phyloP scores from a whole-genome alignment of 2,113 vertebrate species.

The Pardalotus punctatus region DNA sequence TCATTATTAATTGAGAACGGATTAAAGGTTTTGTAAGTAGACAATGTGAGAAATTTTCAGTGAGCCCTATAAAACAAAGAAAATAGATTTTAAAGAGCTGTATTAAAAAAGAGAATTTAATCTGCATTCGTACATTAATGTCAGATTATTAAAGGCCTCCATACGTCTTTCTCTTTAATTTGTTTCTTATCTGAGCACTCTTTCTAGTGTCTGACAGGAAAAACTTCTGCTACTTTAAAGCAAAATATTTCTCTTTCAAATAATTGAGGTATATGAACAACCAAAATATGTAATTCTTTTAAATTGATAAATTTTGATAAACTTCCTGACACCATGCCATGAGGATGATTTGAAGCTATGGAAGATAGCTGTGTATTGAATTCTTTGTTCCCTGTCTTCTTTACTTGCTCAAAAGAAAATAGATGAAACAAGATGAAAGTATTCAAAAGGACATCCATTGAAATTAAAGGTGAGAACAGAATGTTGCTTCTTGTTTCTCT shows the following conservation, averaged over 20 bases:
- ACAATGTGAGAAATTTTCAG: background rate
- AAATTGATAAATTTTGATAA: background rate
- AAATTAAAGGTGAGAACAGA: background rate
- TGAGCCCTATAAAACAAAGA: background rate
- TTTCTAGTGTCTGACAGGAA: background rate
- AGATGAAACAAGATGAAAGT: background rate
- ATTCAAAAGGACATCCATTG: background rate
- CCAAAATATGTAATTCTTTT: background rate
- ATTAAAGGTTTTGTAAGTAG: background rate
- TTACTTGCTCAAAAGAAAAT: background rate
- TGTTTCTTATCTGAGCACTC: background rate
- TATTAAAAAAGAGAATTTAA: background rate
- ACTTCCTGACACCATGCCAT: background rate
- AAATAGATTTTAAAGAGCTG: background rate
- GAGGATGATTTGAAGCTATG: background rate
- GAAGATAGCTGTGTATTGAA: background rate
- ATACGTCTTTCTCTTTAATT: background rate
- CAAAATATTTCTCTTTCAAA: background rate
- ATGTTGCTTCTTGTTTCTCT: background rate
- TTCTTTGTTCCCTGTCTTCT: background rate
- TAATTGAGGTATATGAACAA: background rate
- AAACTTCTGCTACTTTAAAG: background rate
- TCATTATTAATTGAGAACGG: conserved; percentile 3
- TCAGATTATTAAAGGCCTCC: background rate
- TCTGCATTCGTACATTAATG: background rate